Evolutionary conservation across 1,140 invertebrate species (phyloP), one percentile per base, ranked within the genome.

Genomic region (Helicoverpa armigera): DNA sequence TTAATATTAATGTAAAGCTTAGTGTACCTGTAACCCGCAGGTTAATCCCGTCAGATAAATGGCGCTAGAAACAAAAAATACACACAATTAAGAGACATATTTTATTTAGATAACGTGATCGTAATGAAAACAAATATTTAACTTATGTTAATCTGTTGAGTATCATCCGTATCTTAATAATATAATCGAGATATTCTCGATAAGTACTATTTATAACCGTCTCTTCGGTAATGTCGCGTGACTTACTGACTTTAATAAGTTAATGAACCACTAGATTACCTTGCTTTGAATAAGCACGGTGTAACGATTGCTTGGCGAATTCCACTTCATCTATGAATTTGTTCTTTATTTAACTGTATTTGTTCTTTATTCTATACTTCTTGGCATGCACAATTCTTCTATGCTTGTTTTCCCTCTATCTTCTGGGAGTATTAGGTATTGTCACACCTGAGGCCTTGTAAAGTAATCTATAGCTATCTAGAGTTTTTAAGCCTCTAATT

Each of bases 101-200:
- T 18, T 69, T 69, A 69, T 18, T 50, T 7, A 50, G 63, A 50
- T 69, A 69, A 69, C 50, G 43, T 23, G 10, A n/a, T 50, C 65
- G 13, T 69, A 69, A 69, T 69, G 65, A 72, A 72, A 72, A 72
- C 69, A 72, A 72, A 72, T 72, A 72, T 72, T 72, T 23, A 53
- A 31, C 18, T 72, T 72, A 72, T 72, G 69, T 16, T 72, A 72
- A 72, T 54, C 48, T 12, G 5, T 2, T 54, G 69, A 31, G 53
- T 72, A 53, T 53, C 50, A 72, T 72, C 69, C 18, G 14, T 54
- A 72, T 72, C 50, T 72, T 13, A 43, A 69, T 69, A 50, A 7
- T 69, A 50, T 69, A 69, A 69, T 69, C 65, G 56, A 69, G 43
- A 50, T 72, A 54, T 53, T n/a, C 31, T 72, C 69, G 69, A 72